Base-by-base conservation (phyloP, 1,140 invertebrate species). In the Scylla paramamosain region DNA sequence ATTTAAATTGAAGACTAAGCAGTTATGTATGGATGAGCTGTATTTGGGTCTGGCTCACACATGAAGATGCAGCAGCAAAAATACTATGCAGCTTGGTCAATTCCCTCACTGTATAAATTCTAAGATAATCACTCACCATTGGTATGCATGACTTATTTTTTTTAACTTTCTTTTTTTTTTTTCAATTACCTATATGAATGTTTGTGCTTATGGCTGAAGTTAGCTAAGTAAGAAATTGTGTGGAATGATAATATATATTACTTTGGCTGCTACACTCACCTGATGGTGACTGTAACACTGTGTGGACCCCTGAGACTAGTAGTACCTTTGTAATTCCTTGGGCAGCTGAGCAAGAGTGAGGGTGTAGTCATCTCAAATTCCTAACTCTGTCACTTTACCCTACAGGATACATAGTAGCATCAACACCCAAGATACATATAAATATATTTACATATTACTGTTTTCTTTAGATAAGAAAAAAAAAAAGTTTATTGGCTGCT, bases 281-380 rank as follows among this genome's bases (percentile, higher is more conserved):
- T 46, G 8, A 12, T 32, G 84, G 32, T 52, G 94, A 10, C 92
- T 87, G 91, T 86, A 95, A 95, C 83, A 95, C 91, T 87, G 94
- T 95, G 91, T 93, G 94, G 83, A 95, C 94, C 94, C 94, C 94
- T 95, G 94, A 95, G 94, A 95, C 94, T 77, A 95, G 94, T 95
- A 95, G 94, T 95, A 95, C 94, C 94, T 95, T 95, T 95, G 94
- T 95, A 95, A 92, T 95, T 93, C 84, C 94, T 95, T 93, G 94
- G 94, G 94, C 91, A 95, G 94, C 94, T 95, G 94, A 95, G 91
- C 94, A 95, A 86, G 46, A 89, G 87, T 88, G 77, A 95, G 82
- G 91, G 84, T 95, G 84, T 67, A 87, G 91, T 59, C 28, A 48
- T 52, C 31, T 93, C 88, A 32, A 46, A 88, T 83, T 59, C 46